Evolutionary conservation across 2,113 vertebrate genomes (phyloP).

Genomic region (Hypocryptadius cinnamomeus): DNA sequence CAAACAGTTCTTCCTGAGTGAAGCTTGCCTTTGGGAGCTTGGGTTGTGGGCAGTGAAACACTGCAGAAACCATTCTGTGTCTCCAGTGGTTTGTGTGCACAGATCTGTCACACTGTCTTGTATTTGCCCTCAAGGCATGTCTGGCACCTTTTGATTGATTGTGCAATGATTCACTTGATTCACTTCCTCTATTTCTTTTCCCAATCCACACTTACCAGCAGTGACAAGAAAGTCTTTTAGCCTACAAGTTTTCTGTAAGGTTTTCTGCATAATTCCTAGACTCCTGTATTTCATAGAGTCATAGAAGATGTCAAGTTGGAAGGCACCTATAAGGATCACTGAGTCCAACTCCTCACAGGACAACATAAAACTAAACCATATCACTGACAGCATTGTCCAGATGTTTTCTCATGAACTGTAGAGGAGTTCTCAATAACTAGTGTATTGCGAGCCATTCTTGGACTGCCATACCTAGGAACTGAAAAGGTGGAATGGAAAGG

Average conservation of each 20-base stretch:
- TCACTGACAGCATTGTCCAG: background rate
- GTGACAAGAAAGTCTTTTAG: background rate
- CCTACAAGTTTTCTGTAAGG: background rate
- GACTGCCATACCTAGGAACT: background rate
- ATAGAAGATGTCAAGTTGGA: background rate
- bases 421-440: background rate
- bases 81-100: background rate
- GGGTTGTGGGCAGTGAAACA: background rate
- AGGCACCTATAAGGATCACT: background rate
- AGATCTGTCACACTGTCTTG: background rate
- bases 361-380: background rate
- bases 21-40: background rate
- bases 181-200: constrained; percentile 4
- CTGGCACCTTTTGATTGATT: background rate
- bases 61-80: background rate
- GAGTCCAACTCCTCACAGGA: background rate
- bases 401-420: background rate
- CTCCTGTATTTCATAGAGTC: background rate
- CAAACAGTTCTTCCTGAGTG: background rate
- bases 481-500: background rate
- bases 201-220: background rate
- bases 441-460: background rate
- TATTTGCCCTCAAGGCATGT: background rate
- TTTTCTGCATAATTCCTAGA: background rate
- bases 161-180: background rate